A percentile compares a stretch with the other conserved stretches of the same genome.
Evolutionary conservation across 1,140 invertebrate species (phyloP).

Genomic region (Trissolcus basalis): DNA sequence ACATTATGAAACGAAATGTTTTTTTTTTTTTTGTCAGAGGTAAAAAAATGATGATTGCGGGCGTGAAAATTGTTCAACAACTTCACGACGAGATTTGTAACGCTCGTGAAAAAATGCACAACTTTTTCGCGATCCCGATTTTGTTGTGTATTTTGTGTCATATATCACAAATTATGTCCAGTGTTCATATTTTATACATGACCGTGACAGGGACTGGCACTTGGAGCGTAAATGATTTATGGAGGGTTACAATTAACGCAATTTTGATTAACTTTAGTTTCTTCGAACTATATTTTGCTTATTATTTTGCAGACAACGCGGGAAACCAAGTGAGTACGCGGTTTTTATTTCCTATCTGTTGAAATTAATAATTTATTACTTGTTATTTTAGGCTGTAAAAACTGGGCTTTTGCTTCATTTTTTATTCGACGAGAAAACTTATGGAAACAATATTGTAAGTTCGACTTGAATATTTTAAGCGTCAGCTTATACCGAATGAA

Average conservation of each 20-base stretch:
- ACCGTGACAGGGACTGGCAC: not conserved
- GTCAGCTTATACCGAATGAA: too few relatives aligned
- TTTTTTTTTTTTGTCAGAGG: not conserved
- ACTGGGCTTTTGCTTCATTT: too few relatives aligned
- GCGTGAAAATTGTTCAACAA: conserved; percentile 21
- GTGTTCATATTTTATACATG: conserved; percentile 31
- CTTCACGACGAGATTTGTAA: conserved; percentile 33
- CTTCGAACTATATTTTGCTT: conserved; percentile 36
- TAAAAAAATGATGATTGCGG: not conserved
- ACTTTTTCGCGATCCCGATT: conserved; percentile 33
- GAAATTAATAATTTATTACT: too few relatives aligned
- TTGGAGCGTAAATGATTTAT: not conserved
- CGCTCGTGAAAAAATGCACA: conserved; percentile 14
- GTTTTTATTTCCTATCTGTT: too few relatives aligned
- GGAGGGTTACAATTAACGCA: conserved; percentile 18
- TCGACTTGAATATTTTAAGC: too few relatives aligned
- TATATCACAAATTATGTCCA: conserved; percentile 36
- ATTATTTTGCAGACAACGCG: conserved; percentile 19
- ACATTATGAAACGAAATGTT: conserved; percentile 3
- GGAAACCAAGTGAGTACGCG: too few relatives aligned
- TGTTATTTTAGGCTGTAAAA: too few relatives aligned
- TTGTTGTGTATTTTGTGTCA: conserved; percentile 35
- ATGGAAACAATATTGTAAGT: too few relatives aligned
- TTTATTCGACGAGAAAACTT: too few relatives aligned
- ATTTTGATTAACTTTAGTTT: conserved; percentile 48